Evolutionary conservation across 2,888 invertebrate genomes (phyloP), one percentile per base, ranked within the genome.

Genomic region (Melolontha melolontha): DNA sequence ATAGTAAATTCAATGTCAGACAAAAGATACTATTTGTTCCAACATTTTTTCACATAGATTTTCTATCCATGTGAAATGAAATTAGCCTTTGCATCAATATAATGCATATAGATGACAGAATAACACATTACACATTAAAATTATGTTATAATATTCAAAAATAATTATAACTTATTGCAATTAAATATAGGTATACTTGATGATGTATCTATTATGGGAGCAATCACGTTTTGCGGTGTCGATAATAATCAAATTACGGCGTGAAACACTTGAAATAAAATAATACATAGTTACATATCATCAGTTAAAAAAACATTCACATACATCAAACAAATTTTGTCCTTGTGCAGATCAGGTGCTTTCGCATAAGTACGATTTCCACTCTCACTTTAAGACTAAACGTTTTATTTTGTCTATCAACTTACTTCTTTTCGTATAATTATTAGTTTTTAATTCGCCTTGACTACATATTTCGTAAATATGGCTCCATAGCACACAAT

Each of bases 401-500:
- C 16, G 27, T 41, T 29, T 39, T 39, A 42, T 51, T 41, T 51
- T 50, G 12, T 14, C 11, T 29, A 65, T 69, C 65, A 41, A 79
- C 81, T 80, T 76, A 81, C 81, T 75, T 81, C 79, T 81, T 79
- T 78, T 79, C 78, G 72, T 77, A 75, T 75, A 76, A 76, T 75
- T 71, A 68, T 55, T 73, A 44, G 14, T 70, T 71, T 74, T 73
- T 73, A 74, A 77, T 75, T 54, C 74, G 73, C 74, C 76, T 76
- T 77, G 73, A 78, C 75, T 76, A 77, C 75, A 78, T 78, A 79
- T 79, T 79, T 79, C 86, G 85, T 88, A 88, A 88, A 88, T 88
- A 89, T 88, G 88, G 88, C 88, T 88, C 88, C 87, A 84, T 85
- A 83, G 83, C 64, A 66, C 68, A 62, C 47, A 47, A 62, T 62